phyloP scores from a whole-genome alignment of 2,888 invertebrate genomes.

The Mythimna albipuncta region DNA sequence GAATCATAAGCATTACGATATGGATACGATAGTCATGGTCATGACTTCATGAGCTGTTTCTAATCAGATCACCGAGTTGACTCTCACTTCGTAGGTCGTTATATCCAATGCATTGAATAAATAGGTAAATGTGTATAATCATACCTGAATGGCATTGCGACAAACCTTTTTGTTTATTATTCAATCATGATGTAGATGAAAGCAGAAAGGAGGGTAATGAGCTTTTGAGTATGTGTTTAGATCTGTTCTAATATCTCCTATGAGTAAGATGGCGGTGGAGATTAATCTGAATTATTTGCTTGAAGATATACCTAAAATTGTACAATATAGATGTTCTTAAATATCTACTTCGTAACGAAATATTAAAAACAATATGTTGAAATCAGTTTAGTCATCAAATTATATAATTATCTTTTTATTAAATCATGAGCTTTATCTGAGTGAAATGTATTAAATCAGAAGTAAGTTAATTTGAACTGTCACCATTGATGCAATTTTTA shows the following conservation, averaged over 20 bases:
- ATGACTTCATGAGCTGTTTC: constrained; percentile 24
- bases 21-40: constrained; percentile 30
- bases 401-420: constrained; percentile 9
- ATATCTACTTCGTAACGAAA: background rate
- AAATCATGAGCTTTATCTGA: constrained; percentile 17
- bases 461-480: constrained; percentile 27
- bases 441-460: constrained; percentile 15
- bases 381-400: background rate
- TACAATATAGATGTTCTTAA: background rate
- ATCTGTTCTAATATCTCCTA: background rate
- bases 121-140: constrained; percentile 16
- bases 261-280: background rate
- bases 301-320: background rate
- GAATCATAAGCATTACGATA: constrained; percentile 35
- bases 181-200: background rate
- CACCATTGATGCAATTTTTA: constrained; percentile 7
- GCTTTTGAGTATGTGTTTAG: constrained; percentile 18
- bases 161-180: constrained; percentile 2
- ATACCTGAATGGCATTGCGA: background rate
- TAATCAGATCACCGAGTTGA: constrained; percentile 46
- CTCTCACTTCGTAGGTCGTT: constrained; percentile 64
- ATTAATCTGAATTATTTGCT: background rate
- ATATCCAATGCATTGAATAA: constrained; percentile 45
- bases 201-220: constrained; percentile 19
- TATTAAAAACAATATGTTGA: constrained; percentile 3